Conservation (phyloP, 30 jellyfish, hydroid and myxozoan genomes). For the Turritopsis dohrnii region DNA sequence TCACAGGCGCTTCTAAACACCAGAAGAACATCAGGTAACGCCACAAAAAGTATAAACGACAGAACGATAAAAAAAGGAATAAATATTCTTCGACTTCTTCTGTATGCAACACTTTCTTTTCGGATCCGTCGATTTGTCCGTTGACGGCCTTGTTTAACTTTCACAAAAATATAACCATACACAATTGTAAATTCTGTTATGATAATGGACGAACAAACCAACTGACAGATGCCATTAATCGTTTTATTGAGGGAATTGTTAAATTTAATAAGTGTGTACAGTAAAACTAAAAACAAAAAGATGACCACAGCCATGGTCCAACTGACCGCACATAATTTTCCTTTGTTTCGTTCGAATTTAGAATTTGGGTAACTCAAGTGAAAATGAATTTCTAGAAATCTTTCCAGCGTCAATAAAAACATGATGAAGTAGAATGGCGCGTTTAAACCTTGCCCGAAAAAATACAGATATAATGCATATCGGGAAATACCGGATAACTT, state of each 20-base stretch:
- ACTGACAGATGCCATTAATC: background rate
- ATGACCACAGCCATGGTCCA: background rate
- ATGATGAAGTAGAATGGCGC: background rate
- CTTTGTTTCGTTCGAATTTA: background rate
- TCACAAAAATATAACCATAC: background rate
- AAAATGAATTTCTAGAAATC: background rate
- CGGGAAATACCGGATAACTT: background rate
- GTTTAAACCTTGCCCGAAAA: background rate
- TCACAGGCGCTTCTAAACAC: background rate
- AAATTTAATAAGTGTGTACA: background rate
- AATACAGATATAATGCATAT: background rate
- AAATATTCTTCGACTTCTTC: background rate
- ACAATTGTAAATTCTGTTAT: background rate
- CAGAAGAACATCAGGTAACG: background rate
- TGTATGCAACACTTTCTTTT: background rate
- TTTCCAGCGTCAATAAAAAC: background rate
- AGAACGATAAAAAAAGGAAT: constrained; percentile 5
- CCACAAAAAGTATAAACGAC: background rate
- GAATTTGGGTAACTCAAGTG: background rate
- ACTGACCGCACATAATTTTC: background rate
- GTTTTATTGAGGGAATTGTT: background rate
- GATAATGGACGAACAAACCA: background rate
- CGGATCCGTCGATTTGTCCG: background rate
- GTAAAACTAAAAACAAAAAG: background rate
- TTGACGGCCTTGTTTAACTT: background rate